These are phyloP conservation scores for Epicauta chinensis DNA, from an alignment of 1,140 invertebrate genomes.

Conservation along the genomic window DNA sequence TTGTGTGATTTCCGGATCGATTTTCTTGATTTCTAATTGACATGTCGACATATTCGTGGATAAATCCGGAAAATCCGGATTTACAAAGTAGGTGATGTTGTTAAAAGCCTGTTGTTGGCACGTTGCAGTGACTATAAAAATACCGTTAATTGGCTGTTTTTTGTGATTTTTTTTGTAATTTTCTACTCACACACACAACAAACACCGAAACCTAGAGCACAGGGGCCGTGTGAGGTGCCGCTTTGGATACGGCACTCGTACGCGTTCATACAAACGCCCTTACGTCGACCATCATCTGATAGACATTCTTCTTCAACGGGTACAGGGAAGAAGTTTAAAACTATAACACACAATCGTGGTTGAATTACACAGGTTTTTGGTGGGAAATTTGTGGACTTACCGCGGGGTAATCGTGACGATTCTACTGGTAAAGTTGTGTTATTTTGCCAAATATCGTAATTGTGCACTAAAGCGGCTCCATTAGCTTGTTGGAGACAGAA, in stretches of 20 bases:
- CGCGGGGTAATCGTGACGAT: conserved; percentile 20
- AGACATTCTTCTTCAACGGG: conserved; percentile 71
- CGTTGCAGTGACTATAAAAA: conserved; percentile 60
- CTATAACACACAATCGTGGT: conserved; percentile 40
- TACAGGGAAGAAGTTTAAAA: conserved; percentile 71
- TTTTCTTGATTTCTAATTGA: conserved; percentile 60
- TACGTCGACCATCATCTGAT: conserved; percentile 59
- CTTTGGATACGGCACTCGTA: conserved; percentile 75
- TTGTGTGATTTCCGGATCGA: conserved; percentile 68
- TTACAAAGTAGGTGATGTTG: conserved; percentile 81
- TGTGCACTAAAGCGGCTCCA: background rate
- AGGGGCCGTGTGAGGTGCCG: conserved; percentile 67
- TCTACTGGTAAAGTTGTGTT: background rate
- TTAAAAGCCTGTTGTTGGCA: conserved; percentile 70
- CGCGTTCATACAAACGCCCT: conserved; percentile 68
- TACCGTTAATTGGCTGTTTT: no score
- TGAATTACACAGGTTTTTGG: conserved; percentile 30
- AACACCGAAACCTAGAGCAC: conserved; percentile 79
- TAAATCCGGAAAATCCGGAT: conserved; percentile 71
- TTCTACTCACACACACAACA: conserved; percentile 76
- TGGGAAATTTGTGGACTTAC: conserved; percentile 15
- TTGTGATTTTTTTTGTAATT: no score
- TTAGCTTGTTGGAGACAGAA: background rate
- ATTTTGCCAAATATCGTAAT: conserved; percentile 29
- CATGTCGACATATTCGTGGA: conserved; percentile 58